Base-by-base conservation (phyloP, 2,888 invertebrate genomes). In the Epistrophe grossulariae region DNA sequence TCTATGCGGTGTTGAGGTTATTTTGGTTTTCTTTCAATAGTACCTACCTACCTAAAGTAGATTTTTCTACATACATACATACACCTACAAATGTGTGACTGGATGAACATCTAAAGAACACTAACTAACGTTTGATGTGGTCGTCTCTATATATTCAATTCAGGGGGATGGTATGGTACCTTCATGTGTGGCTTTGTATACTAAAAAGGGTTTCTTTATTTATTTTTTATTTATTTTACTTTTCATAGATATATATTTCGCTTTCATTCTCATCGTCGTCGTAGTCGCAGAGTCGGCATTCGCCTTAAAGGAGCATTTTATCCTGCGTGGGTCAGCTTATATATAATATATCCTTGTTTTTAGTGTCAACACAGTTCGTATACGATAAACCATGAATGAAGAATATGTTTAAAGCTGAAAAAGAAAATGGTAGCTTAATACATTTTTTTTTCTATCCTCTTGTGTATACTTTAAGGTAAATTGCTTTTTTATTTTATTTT, bases 401-500 rank as follows among this genome's bases (percentile, higher is more conserved):
- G 19, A n/a, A 19, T 43, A 35, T 43, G 8, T 52, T 52, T 55
- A 66, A 28, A 43, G 62, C 28, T 43, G 19, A 19, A 6, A 24
- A 5, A 17, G 8, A 17, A 7, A 31, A 45, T 13, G 28, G 31
- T 38, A 38, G 40, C 8, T 15, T 15, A 19, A 28, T 52, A 9
- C 43, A 28, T 52, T 28, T 43, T 74, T 72, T 78, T 70, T 71
- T 48, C 74, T 28, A 11, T n/a, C 31, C 74, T 59, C 76, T 11
- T 10, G 71, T 64, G 79, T 52, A 17, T 76, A 71, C 79, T 79
- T 84, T 76, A 64, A 79, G 79, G 76, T 76, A 72, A 84, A 84
- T 84, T 84, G 84, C 76, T 80, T 84, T 79, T 84, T 84, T 84
- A 84, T 84, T 74, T 84, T 79, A 78, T 84, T 84, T 84, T 84